phyloP scores from a whole-genome alignment of 2,888 invertebrate genomes.

The Protodeltote pygarga region DNA sequence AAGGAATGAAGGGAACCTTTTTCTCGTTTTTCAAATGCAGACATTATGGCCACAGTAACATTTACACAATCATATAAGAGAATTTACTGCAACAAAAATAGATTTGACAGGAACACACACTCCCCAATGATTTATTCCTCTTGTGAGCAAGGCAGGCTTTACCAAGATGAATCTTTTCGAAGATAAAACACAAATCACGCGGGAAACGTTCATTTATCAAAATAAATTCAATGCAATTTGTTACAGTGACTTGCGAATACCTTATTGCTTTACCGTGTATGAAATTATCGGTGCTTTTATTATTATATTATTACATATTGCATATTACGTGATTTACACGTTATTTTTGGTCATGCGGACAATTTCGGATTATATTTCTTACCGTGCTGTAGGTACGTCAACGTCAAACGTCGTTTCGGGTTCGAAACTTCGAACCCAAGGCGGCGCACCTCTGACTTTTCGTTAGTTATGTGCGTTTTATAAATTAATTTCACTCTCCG shows the following conservation, averaged over 20 bases:
- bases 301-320: constrained; percentile 6
- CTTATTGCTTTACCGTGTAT: constrained; percentile 41
- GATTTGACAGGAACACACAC: constrained; percentile 6
- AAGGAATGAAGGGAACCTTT: too few species aligned
- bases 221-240: constrained; percentile 55
- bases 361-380: too few species aligned
- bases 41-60: too few species aligned
- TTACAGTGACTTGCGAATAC: constrained; percentile 54
- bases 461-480: too few species aligned
- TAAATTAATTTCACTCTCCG: too few species aligned
- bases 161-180: constrained; percentile 34
- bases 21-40: too few species aligned
- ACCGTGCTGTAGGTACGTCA: too few species aligned
- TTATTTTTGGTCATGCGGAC: constrained; percentile 28
- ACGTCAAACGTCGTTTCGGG: too few species aligned
- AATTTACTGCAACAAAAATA: constrained; percentile 13
- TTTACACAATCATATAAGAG: neutral
- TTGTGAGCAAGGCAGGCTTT: constrained; percentile 16
- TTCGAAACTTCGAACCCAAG: too few species aligned
- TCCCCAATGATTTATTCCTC: constrained; percentile 18
- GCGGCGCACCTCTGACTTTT: too few species aligned
- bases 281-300: constrained; percentile 38
- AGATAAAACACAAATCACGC: constrained; percentile 40
- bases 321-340: constrained; percentile 8
- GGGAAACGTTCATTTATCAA: constrained; percentile 54